Base-by-base conservation (phyloP, 2,888 invertebrate species). In the Chorisops tibialis region DNA sequence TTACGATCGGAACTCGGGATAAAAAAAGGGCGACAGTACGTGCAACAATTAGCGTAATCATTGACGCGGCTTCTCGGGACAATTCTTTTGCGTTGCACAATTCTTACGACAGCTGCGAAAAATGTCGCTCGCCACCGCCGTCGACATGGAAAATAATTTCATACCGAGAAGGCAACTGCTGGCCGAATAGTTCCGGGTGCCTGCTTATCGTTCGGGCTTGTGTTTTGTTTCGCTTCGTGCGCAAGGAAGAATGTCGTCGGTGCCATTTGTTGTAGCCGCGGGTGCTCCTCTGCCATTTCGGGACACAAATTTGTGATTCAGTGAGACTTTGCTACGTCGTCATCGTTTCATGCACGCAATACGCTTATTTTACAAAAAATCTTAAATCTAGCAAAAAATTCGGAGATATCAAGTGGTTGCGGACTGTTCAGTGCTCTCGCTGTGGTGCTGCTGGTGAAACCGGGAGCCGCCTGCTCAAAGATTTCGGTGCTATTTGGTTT, bases 71-170 rank as follows among this genome's bases (percentile, higher is more conserved):
- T n/a, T n/a, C n/a, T n/a, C n/a, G 7, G 9, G 3, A 30, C 5
- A 30, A 30, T 5, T 30, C 9, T 7, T 30, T 30, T 30, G 30
- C 30, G 30, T 30, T 30, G 30, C 30, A 30, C 24, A 24, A 24
- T 30, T 24, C 24, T 4, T 24, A 4, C 24, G 24, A 7, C 24
- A 30, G 30, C 30, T 30, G 30, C 9, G 30, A 30, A 30, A 30
- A 30, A 30, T 30, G 30, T n/a, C n/a, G n/a, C n/a, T n/a, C n/a
- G n/a, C n/a, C n/a, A n/a, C 30, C 9, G 30, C 7, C 30, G 2
- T 96, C 93, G n/a, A 89, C 88, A 71, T 85, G 93, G 69, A 96
- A 81, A 1, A 87, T 82, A 30, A 92, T 79, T 0, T 93, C 96
- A 68, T 96, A 89, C 60, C 87, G 80, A 0, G 92, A 90, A n/a